These are phyloP conservation scores for Dusona sp. DNA, from an alignment of 2,888 invertebrate genomes.

Conservation along the genomic window DNA sequence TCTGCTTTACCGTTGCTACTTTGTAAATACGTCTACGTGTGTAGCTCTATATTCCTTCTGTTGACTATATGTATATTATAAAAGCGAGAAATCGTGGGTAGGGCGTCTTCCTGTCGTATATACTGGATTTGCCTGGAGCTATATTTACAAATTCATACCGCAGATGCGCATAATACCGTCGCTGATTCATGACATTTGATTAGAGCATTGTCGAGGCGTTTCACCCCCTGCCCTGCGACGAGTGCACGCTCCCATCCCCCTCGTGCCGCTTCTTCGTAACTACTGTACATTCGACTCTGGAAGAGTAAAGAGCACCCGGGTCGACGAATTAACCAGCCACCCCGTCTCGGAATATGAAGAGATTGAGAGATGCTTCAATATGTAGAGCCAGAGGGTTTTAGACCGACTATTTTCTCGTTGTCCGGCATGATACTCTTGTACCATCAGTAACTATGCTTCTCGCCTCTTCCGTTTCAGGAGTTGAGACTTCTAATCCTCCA, in stretches of 20 bases:
- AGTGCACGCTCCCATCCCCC: conserved; percentile 20
- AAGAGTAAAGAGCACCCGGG: conserved; percentile 29
- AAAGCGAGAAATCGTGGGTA: conserved; percentile 31
- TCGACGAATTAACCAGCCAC: conserved; percentile 68
- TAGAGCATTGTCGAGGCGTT: conserved; percentile 82
- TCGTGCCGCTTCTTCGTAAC: conserved; percentile 55
- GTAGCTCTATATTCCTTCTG: neutral
- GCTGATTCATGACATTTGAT: conserved; percentile 84
- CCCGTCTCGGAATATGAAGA: conserved; percentile 43
- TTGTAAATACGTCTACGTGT: conserved; percentile 14
- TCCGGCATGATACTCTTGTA: conserved; percentile 76
- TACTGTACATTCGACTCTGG: conserved; percentile 30
- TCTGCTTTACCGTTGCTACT: conserved; percentile 46
- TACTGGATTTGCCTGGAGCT: conserved; percentile 75
- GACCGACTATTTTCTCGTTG: conserved; percentile 50
- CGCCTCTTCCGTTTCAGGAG: conserved; percentile 2
- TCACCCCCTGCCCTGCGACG: conserved; percentile 59
- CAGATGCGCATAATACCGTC: conserved; percentile 83
- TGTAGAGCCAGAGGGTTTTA: neutral
- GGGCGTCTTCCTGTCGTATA: conserved; percentile 33
- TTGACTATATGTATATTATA: neutral
- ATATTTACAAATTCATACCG: conserved; percentile 84
- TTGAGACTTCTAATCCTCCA: neutral
- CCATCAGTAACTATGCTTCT: conserved; percentile 21
- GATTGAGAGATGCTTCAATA: conserved; percentile 8